Conservation (phyloP, 2,113 vertebrate genomes). For the Heptranchias perlo region DNA sequence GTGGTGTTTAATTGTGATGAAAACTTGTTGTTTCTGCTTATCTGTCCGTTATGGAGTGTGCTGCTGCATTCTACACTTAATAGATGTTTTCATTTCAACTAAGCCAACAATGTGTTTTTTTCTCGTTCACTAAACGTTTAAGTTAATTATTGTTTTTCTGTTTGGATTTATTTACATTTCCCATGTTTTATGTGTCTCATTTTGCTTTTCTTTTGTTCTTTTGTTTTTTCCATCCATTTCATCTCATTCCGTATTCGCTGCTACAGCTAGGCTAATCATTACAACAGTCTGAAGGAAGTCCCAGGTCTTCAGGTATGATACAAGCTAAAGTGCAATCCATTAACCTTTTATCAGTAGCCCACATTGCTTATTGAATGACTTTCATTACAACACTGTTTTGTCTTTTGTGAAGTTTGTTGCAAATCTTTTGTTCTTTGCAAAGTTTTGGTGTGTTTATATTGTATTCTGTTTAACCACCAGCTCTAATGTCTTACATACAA, state of each 20-base stretch:
- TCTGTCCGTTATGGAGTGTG: too few species aligned
- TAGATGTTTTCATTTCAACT: background rate
- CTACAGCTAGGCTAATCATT: background rate
- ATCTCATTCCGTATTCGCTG: slow-evolving; percentile 13
- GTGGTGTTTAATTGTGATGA: background rate
- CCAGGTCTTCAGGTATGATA: background rate
- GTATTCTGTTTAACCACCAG: background rate
- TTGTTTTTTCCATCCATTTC: slow-evolving; percentile 4
- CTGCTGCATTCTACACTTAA: background rate
- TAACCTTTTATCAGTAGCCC: background rate
- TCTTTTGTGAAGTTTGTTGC: background rate
- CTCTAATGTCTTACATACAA: background rate
- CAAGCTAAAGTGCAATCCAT: background rate
- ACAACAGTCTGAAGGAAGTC: background rate
- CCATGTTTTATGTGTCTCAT: slow-evolving; percentile 3
- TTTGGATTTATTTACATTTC: background rate
- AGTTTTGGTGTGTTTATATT: background rate
- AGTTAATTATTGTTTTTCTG: background rate
- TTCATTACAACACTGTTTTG: background rate
- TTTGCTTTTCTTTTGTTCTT: slow-evolving; percentile 20
- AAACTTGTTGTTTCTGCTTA: background rate
- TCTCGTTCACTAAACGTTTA: background rate
- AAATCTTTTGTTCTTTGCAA: background rate
- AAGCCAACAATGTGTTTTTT: background rate
- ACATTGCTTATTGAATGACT: background rate